Percentiles rank a stretch among this genome's conserved stretches.
Evolutionary conservation across 2,888 invertebrate genomes (phyloP).

Genomic region (Peribatodes rhomboidaria): DNA sequence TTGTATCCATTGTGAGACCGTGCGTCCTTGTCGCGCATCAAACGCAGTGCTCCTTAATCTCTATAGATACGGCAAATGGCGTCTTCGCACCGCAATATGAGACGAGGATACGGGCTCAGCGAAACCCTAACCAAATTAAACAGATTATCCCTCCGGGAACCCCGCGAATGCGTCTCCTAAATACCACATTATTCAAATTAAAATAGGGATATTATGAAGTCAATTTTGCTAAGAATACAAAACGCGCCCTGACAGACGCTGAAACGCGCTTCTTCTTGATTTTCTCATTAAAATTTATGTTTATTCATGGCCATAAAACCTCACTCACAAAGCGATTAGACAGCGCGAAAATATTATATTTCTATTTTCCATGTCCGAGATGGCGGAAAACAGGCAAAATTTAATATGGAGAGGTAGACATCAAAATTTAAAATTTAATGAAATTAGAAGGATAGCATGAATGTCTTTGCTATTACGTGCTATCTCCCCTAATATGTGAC

Average conservation of each 20-base stretch:
- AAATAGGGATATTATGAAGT: constrained; percentile 65
- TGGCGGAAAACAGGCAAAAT: constrained; percentile 3
- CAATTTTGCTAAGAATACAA: constrained; percentile 57
- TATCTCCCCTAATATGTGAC: background rate
- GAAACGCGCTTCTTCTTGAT: constrained; percentile 50
- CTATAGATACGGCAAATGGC: constrained; percentile 42
- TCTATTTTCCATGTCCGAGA: constrained; percentile 24
- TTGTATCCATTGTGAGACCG: constrained; percentile 44
- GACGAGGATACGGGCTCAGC: constrained; percentile 47
- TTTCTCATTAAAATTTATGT: constrained; percentile 56
- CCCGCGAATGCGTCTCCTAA: constrained; percentile 52
- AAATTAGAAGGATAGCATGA: background rate
- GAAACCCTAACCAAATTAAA: constrained; percentile 58
- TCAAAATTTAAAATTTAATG: background rate
- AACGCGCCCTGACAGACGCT: constrained; percentile 47
- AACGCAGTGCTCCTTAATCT: constrained; percentile 46
- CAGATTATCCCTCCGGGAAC: constrained; percentile 58
- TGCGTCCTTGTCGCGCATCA: constrained; percentile 47
- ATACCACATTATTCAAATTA: constrained; percentile 68
- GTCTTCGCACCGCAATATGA: constrained; percentile 43
- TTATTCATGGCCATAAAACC: constrained; percentile 59
- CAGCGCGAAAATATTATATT: constrained; percentile 26
- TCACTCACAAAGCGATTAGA: constrained; percentile 42
- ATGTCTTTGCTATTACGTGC: background rate
- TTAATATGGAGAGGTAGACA: background rate